phyloP scores from a whole-genome alignment of 2,888 invertebrate species.

The Mechanitis messenoides region DNA sequence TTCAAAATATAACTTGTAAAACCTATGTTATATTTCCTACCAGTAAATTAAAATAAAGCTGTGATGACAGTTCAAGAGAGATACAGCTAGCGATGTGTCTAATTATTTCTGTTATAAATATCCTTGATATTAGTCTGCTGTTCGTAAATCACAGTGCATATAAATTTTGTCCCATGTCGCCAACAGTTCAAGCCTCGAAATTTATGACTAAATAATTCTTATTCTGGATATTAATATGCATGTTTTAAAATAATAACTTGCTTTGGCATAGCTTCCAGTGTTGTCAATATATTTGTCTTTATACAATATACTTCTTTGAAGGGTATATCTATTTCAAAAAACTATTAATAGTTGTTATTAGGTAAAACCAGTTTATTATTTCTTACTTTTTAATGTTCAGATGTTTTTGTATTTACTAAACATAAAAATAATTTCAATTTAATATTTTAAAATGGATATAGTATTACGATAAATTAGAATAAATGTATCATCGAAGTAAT shows the following conservation, averaged over 20 bases:
- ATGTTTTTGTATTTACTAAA: no score
- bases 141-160: conserved; percentile 30
- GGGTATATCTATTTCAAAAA: no score
- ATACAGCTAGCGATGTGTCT: not conserved
- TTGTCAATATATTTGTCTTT: not conserved
- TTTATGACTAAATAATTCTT: conserved; percentile 32
- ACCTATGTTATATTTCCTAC: conserved; percentile 11
- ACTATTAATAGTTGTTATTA: no score
- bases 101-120: conserved; percentile 12
- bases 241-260: not conserved
- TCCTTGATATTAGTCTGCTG: conserved; percentile 16
- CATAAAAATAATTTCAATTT: not conserved
- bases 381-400: no score
- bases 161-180: conserved; percentile 33
- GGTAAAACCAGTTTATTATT: no score
- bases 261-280: not conserved
- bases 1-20: conserved; percentile 8
- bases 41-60: not conserved
- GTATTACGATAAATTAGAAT: not conserved
- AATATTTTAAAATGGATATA: not conserved
- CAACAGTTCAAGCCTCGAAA: conserved; percentile 31
- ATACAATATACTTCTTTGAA: no score
- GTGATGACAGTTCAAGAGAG: not conserved
- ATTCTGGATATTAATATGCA: conserved; percentile 25
- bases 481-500: not conserved